phyloP scores from a whole-genome alignment of 35 echinoderm and acorn worm species.

The Strongylocentrotus purpuratus region DNA sequence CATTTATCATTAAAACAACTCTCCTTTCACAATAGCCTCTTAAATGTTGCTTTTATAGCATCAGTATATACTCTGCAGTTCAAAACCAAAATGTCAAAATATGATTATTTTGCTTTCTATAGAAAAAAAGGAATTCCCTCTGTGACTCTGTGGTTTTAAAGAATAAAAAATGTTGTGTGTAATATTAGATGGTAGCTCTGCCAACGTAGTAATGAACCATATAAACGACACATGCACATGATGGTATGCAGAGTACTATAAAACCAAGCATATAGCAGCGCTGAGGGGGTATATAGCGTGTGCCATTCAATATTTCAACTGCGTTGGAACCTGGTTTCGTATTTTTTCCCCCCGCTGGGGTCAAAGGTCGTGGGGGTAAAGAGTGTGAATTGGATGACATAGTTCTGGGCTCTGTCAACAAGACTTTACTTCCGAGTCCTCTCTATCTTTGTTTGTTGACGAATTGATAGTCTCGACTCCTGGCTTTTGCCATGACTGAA shows the following conservation, averaged over 20 bases:
- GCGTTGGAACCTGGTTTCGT: neutral
- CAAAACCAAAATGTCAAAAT: no score
- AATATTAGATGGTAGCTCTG: neutral
- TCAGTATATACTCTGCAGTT: no score
- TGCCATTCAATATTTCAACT: neutral
- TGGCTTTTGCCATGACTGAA: neutral
- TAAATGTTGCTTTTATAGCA: no score
- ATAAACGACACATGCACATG: neutral
- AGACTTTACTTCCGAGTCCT: constrained; percentile 6
- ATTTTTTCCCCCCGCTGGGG: neutral
- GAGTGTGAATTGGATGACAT: constrained; percentile 3
- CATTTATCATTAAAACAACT: no score
- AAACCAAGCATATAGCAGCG: neutral
- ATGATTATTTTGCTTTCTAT: no score
- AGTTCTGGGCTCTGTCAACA: neutral
- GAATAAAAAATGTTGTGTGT: neutral
- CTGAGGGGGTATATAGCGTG: neutral
- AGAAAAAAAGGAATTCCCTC: neutral
- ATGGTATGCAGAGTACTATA: neutral
- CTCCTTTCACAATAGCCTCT: no score
- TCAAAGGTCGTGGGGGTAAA: neutral
- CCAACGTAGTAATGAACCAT: neutral
- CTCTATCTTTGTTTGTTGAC: neutral
- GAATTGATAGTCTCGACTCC: neutral
- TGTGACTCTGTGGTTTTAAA: neutral